phyloP scores from a whole-genome alignment of 2,113 vertebrate genomes.

The Lophura nycthemera region DNA sequence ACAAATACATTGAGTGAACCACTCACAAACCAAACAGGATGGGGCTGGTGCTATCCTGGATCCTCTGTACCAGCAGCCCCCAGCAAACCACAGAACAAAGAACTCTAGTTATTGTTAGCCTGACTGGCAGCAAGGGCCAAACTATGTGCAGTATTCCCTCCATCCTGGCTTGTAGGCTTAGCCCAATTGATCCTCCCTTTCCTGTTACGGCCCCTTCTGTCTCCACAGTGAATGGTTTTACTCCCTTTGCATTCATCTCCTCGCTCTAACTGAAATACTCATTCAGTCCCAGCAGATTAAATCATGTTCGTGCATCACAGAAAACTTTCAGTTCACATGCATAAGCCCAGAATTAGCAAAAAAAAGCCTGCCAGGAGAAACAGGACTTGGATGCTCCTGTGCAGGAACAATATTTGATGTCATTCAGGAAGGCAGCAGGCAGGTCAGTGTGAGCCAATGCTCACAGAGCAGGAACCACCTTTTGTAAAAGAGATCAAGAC shows the following conservation, averaged over 20 bases:
- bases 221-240: neutral
- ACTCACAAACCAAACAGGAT: neutral
- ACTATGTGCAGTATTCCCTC: neutral
- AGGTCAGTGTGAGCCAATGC: neutral
- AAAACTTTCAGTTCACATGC: neutral
- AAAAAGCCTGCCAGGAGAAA: neutral
- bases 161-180: neutral
- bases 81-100: neutral
- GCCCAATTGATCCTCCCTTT: neutral
- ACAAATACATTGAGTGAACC: neutral
- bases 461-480: neutral
- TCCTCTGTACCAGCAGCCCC: rapidly evolving
- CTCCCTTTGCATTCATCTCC: neutral
- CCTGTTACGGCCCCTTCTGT: neutral
- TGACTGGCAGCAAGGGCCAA: neutral
- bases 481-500: neutral
- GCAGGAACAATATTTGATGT: neutral
- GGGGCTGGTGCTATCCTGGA: neutral
- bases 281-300: neutral
- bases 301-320: neutral
- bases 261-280: neutral
- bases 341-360: neutral
- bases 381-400: neutral
- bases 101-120: neutral
- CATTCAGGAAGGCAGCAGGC: neutral